phyloP scores from a whole-genome alignment of 2,113 vertebrate species.

The Carassius auratus region DNA sequence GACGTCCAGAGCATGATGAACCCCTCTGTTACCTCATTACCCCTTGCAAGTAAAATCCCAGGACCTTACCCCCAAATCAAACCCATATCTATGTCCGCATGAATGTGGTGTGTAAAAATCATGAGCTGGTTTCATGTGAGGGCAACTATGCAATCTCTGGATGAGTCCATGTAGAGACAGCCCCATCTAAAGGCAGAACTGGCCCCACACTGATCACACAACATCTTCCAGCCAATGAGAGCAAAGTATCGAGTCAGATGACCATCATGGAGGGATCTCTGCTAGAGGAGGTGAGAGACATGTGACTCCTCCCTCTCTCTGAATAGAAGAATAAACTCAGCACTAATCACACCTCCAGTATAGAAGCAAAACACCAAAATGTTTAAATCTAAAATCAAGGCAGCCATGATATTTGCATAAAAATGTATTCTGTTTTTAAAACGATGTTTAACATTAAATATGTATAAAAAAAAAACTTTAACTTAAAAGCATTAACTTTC shows the following conservation, averaged over 20 bases:
- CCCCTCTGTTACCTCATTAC: slow-evolving; percentile 33
- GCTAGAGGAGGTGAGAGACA: slow-evolving; percentile 83
- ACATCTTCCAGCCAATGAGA: slow-evolving; percentile 94
- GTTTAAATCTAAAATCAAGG: slow-evolving; percentile 6
- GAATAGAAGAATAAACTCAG: slow-evolving; percentile 8
- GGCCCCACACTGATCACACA: slow-evolving; percentile 87
- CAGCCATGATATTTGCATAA: not conserved
- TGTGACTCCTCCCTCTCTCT: slow-evolving; percentile 45
- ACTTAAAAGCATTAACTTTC: not conserved
- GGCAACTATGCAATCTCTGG: slow-evolving; percentile 57
- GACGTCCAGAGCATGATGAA: slow-evolving; percentile 41
- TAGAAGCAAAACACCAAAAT: slow-evolving; percentile 3
- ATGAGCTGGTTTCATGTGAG: slow-evolving; percentile 88
- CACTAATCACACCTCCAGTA: not conserved
- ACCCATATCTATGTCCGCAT: slow-evolving; percentile 86
- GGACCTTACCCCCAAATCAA: slow-evolving; percentile 51
- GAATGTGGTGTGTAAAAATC: slow-evolving; percentile 76
- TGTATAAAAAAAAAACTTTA: no score
- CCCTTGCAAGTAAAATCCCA: slow-evolving; percentile 39
- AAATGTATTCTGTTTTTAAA: not conserved
- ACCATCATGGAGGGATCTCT: slow-evolving; percentile 93
- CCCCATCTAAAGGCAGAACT: slow-evolving; percentile 42
- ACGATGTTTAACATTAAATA: not conserved
- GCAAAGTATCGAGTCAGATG: slow-evolving; percentile 91
- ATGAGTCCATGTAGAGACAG: slow-evolving; percentile 37